Base-by-base conservation (phyloP, 2,113 vertebrate genomes). In the Brachypteracias leptosomus region DNA sequence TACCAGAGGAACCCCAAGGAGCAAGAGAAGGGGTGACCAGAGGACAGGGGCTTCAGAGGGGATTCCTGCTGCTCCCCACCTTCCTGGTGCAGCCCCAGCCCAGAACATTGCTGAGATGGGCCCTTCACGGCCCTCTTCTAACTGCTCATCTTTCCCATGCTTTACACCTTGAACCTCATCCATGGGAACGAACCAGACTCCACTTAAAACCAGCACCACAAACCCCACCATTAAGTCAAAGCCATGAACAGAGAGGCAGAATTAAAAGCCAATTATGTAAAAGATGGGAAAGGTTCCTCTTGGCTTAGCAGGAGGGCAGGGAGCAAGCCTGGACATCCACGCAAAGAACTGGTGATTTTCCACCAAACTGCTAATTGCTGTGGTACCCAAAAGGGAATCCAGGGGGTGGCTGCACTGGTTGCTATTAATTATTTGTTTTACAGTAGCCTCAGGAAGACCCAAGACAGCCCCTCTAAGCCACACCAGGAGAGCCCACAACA, bases 401-500 rank as follows among this genome's bases (percentile, higher is more conserved):
- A 16, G 38, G 5, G 0, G 26, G 33, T 1, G 2, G 54, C 61
- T 55, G 52, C 35, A 6, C 36, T 46, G 24, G 52, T 26, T 65
- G 38, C 35, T 38, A 4, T 26, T 15, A 12, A 22, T 26, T 31
- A 7, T 49, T 51, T 16, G 11, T 1, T 9, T 4, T 61, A 38
- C 58, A 51, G 55, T 5, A 84, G 36, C 57, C n/a, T 16, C 26
- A 17, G n/a, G 52, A 72, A 62, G 84, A 70, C 4, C 35, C 40
- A 26, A 42, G n/a, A 28, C 8, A 71, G 68, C 54, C 40, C 63
- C 49, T 57, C 57, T 28, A 18, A 42, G 33, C 55, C 57, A 7
- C 36, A 1, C 4, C 0, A 1, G 59, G 29, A 65, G 26, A 40
- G 6, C 36, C 31, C 85, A 16, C 49, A n/a, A 31, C 26, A 26